Evolutionary conservation across 1,140 invertebrate genomes (phyloP).

Genomic region (Saccostrea echinata): DNA sequence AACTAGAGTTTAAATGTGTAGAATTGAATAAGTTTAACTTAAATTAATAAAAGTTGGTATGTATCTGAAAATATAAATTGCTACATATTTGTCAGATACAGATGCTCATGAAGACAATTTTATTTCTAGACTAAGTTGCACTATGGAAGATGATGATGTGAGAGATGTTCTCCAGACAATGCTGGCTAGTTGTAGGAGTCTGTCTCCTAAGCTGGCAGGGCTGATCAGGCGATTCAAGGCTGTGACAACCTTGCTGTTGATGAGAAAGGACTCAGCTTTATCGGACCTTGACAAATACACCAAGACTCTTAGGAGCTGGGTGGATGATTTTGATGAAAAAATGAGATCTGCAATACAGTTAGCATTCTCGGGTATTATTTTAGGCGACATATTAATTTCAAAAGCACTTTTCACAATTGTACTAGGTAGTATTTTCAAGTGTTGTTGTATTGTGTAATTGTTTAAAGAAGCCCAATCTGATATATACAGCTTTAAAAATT

Average conservation of each 20-base stretch:
- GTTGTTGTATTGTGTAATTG: too few relatives aligned
- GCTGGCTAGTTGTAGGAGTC: constrained; percentile 21
- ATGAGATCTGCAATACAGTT: constrained; percentile 3
- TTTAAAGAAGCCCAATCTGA: too few relatives aligned
- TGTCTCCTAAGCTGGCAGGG: constrained; percentile 41
- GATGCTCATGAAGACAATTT: too few relatives aligned
- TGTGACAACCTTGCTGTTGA: constrained; percentile 45
- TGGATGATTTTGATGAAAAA: constrained; percentile 47
- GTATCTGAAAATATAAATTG: too few relatives aligned
- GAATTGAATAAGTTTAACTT: too few relatives aligned
- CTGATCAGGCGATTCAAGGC: constrained; percentile 40
- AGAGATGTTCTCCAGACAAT: constrained; percentile 36
- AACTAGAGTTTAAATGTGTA: too few relatives aligned
- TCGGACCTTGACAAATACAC: constrained; percentile 39
- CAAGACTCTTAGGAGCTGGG: not conserved
- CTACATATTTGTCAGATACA: too few relatives aligned
- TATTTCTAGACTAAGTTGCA: not conserved
- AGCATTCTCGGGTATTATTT: not conserved
- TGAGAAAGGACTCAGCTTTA: constrained; percentile 36
- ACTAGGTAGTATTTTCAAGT: too few relatives aligned
- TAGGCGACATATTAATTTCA: not conserved
- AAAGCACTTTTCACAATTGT: too few relatives aligned
- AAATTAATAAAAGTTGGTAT: too few relatives aligned
- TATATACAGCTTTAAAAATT: too few relatives aligned
- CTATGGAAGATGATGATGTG: not conserved